Evolutionary conservation across 2,797 vertebrate species (phyloP), one percentile per base, ranked within the genome.

Genomic region (Anguilla obscura): DNA sequence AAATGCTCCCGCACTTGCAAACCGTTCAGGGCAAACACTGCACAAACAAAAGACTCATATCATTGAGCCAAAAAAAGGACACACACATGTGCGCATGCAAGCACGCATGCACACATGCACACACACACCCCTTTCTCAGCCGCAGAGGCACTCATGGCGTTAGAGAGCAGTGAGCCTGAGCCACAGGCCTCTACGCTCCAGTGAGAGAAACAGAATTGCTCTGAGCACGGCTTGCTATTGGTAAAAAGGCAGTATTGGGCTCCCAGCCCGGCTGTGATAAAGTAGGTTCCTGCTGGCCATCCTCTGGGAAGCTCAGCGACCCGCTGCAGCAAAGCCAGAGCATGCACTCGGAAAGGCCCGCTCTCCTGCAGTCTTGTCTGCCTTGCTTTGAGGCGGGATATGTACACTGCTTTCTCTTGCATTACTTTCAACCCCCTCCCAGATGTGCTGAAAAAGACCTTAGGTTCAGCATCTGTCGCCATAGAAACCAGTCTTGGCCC

Each of bases 401-500:
- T 27, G 27, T 33, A 60, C 30, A 16, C 24, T 21, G 36, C 76
- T 33, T 30, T 71, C 86, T 60, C n/a, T 63, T 21, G 27, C 14
- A 33, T 84, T 83, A 63, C 45, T 12, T 27, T 10, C 36, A 2
- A 36, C 63, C 36, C 56, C 30, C 36, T 45, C 36, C 50, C 50
- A 36, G 58, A 82, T 54, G 48, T 4, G 40, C 33, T 79, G 45
- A 71, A 58, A 84, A 82, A 71, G 9, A 84, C 58, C 56, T n/a
- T 83, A 18, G 30, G 91, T 89, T 86, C 86, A 74, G 89, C 88
- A 88, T 91, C 91, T 71, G 94, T 96, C 90, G 91, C 94, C 93
- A 95, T 95, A 94, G 95, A 94, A 96, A 96, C 94, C 92, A 94
- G 93, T 94, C 91, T 89, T 93, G 91, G 90, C 91, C 86, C 92